Conservation (phyloP, 2,888 invertebrate species). For the Chrysodeixis includens region DNA sequence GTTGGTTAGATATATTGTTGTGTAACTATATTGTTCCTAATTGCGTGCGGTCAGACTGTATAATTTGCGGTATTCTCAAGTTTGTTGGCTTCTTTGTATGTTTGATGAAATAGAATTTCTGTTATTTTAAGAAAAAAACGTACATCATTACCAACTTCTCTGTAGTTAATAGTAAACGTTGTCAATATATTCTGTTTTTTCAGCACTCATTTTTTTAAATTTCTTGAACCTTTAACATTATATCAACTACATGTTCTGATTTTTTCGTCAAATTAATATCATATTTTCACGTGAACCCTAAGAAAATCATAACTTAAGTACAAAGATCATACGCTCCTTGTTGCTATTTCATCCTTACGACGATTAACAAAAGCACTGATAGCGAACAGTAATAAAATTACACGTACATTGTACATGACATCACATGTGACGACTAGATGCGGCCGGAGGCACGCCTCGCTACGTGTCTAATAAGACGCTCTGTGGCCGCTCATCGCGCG, state of each 20-base stretch:
- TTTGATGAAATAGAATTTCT: too few relatives aligned
- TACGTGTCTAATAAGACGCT: constrained; percentile 86
- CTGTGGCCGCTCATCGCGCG: constrained; percentile 78
- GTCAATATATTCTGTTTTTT: too few relatives aligned
- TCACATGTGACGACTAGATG: constrained; percentile 71
- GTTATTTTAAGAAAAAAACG: too few relatives aligned
- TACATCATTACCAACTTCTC: too few relatives aligned
- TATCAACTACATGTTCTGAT: too few relatives aligned
- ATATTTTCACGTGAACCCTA: too few relatives aligned
- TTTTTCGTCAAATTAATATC: too few relatives aligned
- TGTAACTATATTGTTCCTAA: not conserved
- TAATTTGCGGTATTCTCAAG: too few relatives aligned
- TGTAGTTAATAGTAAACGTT: too few relatives aligned
- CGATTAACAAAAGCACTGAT: constrained; percentile 36
- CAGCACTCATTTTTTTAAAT: too few relatives aligned
- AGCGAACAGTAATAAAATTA: constrained; percentile 50
- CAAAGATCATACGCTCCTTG: not conserved
- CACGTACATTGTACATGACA: constrained; percentile 64
- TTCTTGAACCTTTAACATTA: too few relatives aligned
- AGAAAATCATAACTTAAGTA: not conserved
- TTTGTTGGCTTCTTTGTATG: too few relatives aligned
- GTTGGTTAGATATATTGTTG: constrained; percentile 27
- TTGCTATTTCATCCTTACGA: not conserved
- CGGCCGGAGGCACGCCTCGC: constrained; percentile 75
- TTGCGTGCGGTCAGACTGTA: not conserved